Conservation (phyloP, 2,113 vertebrate species). For the Eubucco bourcierii region DNA sequence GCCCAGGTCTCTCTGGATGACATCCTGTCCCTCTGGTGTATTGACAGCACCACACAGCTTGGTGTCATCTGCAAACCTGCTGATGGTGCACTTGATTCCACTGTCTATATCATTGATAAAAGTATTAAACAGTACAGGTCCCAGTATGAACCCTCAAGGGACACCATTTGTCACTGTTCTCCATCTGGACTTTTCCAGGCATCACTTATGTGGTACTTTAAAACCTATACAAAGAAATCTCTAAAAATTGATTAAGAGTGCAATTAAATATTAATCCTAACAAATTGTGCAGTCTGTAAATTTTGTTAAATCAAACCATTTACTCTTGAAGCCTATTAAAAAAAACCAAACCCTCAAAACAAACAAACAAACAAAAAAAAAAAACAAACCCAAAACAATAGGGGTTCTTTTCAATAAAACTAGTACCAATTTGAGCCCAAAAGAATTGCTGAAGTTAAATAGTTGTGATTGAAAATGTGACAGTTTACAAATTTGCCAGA, state of each 20-base stretch:
- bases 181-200: not conserved
- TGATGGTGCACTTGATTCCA: no score
- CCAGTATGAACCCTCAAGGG: no score
- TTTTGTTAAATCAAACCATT: not conserved
- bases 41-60: no score
- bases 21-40: no score
- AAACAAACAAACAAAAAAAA: no score
- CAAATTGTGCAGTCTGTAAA: not conserved
- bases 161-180: no score
- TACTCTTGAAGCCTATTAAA: not conserved
- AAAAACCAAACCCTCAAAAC: no score
- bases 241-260: not conserved
- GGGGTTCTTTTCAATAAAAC: not conserved
- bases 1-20: no score
- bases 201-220: not conserved
- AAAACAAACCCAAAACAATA: not conserved
- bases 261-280: conserved; percentile 11
- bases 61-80: no score
- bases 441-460: not conserved
- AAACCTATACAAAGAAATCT: not conserved
- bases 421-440: not conserved
- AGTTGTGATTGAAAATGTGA: not conserved
- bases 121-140: no score
- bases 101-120: no score
- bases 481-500: not conserved